Evolutionary conservation across 2,797 vertebrate species (phyloP).

Genomic region (Peromyscus nudipes): DNA sequence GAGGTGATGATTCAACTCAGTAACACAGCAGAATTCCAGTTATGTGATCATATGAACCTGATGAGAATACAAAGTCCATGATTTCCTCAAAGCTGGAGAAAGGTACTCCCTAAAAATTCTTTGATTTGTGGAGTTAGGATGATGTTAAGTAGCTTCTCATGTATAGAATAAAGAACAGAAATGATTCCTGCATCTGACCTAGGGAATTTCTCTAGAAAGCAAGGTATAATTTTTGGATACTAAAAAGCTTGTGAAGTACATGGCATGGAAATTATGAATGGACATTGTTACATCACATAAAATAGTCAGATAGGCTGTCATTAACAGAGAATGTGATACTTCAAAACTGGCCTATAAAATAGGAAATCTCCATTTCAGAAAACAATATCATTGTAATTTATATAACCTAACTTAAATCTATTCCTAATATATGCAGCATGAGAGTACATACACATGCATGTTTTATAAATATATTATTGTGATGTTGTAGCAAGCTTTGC

Average conservation of each 20-base stretch:
- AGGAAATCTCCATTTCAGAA: background rate
- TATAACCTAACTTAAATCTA: background rate
- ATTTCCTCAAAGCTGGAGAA: background rate
- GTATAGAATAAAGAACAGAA: background rate
- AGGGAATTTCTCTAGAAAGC: background rate
- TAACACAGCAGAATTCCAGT: background rate
- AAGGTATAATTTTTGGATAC: background rate
- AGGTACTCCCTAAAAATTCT: background rate
- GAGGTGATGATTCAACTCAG: too few species aligned
- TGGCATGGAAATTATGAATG: background rate
- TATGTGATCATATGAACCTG: too few species aligned
- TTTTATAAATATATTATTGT: background rate
- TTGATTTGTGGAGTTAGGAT: background rate
- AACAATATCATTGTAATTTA: background rate
- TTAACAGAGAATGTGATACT: background rate
- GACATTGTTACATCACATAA: background rate
- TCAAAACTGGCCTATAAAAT: background rate
- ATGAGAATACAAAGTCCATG: background rate
- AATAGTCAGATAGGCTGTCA: background rate
- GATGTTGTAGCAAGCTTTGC: background rate
- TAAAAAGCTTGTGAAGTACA: background rate
- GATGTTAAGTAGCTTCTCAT: background rate
- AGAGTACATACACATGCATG: background rate
- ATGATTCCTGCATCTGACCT: background rate
- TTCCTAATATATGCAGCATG: background rate